Percentiles rank a stretch among this genome's conserved stretches.
phyloP scores from a whole-genome alignment of 2,888 invertebrate species.

The Polymixis lichenea region DNA sequence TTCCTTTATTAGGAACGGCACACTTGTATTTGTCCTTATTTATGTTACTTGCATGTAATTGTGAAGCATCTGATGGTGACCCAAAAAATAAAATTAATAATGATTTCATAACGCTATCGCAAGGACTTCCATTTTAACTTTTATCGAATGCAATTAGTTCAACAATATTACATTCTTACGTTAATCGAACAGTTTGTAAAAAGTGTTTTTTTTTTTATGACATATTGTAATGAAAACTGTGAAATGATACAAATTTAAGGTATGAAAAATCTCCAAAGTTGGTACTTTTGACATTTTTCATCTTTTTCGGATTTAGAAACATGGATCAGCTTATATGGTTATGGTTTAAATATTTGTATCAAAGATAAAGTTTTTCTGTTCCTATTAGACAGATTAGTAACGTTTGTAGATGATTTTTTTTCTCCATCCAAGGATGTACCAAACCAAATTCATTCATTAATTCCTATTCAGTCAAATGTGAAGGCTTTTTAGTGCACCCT shows the following conservation, averaged over 20 bases:
- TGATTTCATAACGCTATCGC: background rate
- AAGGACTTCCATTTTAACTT: constrained; percentile 8
- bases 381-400: background rate
- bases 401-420: background rate
- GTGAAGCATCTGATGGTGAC: too few species aligned
- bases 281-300: background rate
- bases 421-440: background rate
- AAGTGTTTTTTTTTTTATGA: background rate
- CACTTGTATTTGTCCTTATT: too few species aligned
- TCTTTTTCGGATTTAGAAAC: background rate
- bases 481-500: background rate
- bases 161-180: too few species aligned
- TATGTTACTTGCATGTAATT: too few species aligned
- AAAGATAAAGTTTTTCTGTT: background rate
- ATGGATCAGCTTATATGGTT: too few species aligned
- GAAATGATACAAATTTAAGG: too few species aligned
- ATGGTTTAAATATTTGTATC: background rate
- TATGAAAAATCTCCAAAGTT: too few species aligned
- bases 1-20: too few species aligned
- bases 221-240: background rate
- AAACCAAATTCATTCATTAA: background rate
- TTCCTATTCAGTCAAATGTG: background rate
- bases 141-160: background rate
- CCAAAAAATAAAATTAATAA: too few species aligned
- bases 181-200: too few species aligned